phyloP scores from a whole-genome alignment of 2,113 vertebrate species.

The Eleginops maclovinus region DNA sequence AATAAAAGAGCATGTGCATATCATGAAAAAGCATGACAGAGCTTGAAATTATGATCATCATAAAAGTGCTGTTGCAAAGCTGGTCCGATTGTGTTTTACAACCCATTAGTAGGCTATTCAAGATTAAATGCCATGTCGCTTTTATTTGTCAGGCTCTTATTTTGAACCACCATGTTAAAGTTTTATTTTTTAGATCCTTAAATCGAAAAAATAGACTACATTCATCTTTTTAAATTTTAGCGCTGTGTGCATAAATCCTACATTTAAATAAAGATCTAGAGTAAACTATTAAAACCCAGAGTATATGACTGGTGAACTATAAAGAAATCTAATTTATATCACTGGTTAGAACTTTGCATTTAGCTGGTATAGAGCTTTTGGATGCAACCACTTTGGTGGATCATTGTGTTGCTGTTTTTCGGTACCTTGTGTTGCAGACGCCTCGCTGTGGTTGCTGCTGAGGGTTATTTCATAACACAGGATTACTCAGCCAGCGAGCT shows the following conservation, averaged over 20 bases:
- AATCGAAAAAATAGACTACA: conserved; percentile 6
- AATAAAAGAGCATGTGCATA: conserved; percentile 48
- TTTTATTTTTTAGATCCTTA: conserved; percentile 13
- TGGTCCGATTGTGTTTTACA: conserved; percentile 33
- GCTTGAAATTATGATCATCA: conserved; percentile 43
- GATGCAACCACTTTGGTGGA: conserved; percentile 31
- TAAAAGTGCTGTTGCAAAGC: conserved; percentile 42
- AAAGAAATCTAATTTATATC: conserved; percentile 16
- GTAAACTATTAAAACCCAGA: conserved; percentile 9
- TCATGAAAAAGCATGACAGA: conserved; percentile 45
- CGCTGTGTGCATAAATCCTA: not conserved
- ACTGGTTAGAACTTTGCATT: conserved; percentile 7
- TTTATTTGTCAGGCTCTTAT: conserved; percentile 32
- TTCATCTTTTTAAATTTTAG: conserved; percentile 23
- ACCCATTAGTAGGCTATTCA: conserved; percentile 33
- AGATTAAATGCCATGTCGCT: conserved; percentile 33
- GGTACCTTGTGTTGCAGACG: conserved; percentile 64
- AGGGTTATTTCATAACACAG: conserved; percentile 76
- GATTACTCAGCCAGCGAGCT: conserved; percentile 74
- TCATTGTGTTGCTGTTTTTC: conserved; percentile 68
- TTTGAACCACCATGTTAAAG: conserved; percentile 10
- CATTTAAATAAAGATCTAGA: conserved; percentile 15
- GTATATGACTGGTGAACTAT: conserved; percentile 7
- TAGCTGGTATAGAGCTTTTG: not conserved
- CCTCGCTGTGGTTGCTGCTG: conserved; percentile 72